Conservation (phyloP, 53 echinoderm and acorn worm species). For the Temnopleurus reevesii region DNA sequence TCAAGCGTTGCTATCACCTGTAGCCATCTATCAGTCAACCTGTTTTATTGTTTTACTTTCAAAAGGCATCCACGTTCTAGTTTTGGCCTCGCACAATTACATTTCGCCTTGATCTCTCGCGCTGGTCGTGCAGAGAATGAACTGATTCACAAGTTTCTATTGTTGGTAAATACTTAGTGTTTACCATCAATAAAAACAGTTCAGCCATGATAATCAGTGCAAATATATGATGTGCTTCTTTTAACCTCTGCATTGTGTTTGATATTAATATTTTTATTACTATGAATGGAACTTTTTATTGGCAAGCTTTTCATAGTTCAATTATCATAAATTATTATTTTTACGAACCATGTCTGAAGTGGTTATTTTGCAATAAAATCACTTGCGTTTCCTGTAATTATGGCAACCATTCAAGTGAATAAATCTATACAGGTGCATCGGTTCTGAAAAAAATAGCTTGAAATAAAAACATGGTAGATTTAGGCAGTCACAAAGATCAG, state of each 20-base stretch:
- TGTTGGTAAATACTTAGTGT: background rate
- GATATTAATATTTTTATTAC: background rate
- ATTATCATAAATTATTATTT: background rate
- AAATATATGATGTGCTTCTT: conserved; percentile 13
- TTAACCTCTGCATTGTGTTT: background rate
- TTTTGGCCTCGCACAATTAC: background rate
- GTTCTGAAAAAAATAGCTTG: background rate
- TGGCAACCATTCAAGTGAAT: background rate
- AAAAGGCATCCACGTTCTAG: conserved; percentile 7
- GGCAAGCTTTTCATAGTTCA: background rate
- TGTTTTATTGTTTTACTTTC: background rate
- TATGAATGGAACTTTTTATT: background rate
- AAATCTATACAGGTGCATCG: background rate
- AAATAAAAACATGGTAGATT: too few species aligned
- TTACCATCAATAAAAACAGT: background rate
- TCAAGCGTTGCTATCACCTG: background rate
- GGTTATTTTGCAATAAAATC: background rate
- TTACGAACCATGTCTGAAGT: background rate
- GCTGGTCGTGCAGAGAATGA: background rate
- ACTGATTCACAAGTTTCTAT: background rate
- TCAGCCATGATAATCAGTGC: conserved; percentile 6
- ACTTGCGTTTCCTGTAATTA: background rate
- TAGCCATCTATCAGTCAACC: background rate
- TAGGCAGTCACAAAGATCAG: too few species aligned
- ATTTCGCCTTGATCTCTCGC: background rate